A percentile compares a stretch with the other conserved stretches of the same genome.
Evolutionary conservation across 2,888 invertebrate genomes (phyloP).

Genomic region (Fragum whitleyi): DNA sequence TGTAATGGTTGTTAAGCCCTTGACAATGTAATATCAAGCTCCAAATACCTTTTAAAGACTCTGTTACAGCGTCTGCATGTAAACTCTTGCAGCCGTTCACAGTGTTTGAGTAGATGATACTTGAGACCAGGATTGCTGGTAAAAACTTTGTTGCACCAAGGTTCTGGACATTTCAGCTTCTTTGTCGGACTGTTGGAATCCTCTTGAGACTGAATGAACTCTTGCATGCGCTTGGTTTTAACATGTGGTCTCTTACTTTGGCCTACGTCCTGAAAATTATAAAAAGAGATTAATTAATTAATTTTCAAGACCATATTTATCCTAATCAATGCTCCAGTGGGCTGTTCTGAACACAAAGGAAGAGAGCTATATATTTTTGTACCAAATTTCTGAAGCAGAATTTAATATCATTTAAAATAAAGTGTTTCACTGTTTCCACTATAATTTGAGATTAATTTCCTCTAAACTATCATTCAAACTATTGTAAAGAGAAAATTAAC

Average conservation of each 20-base stretch:
- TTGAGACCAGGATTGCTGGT: slow-evolving; percentile 80
- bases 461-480: too few species aligned
- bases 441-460: too few species aligned
- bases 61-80: slow-evolving; percentile 77
- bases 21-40: too few species aligned
- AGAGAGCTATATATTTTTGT: not conserved
- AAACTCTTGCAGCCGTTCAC: slow-evolving; percentile 69
- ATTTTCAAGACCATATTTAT: too few species aligned
- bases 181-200: slow-evolving; percentile 70
- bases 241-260: slow-evolving; percentile 78
- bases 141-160: slow-evolving; percentile 78
- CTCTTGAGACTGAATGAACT: slow-evolving; percentile 76
- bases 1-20: too few species aligned
- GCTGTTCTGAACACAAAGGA: not conserved
- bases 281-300: too few species aligned
- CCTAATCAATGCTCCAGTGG: not conserved
- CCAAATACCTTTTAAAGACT: slow-evolving; percentile 83
- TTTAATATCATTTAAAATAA: not conserved
- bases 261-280: slow-evolving; percentile 60
- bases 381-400: not conserved
- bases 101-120: slow-evolving; percentile 79
- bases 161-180: slow-evolving; percentile 71
- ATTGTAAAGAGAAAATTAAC: too few species aligned
- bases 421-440: too few species aligned
- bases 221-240: slow-evolving; percentile 81